A percentile compares a stretch with the other conserved stretches of the same genome.
Evolutionary conservation across 2,888 invertebrate genomes (phyloP).

Genomic region (Ophion ellenae): DNA sequence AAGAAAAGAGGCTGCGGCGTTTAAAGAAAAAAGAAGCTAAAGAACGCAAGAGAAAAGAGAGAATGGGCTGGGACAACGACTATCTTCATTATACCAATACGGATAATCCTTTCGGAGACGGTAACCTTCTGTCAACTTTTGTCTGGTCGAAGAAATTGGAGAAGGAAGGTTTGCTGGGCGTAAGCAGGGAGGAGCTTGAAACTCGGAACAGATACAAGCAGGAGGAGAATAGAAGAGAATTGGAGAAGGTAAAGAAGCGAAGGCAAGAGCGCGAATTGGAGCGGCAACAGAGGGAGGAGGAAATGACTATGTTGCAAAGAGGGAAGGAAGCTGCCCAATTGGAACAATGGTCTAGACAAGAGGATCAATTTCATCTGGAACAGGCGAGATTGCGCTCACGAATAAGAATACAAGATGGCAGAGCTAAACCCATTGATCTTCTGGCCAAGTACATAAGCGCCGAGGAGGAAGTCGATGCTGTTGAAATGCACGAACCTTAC

Average conservation of each 20-base stretch:
- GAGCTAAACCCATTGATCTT: slow-evolving; percentile 99
- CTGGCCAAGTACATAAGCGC: slow-evolving; percentile 97
- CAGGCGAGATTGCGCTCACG: slow-evolving; percentile 97
- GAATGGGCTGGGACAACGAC: slow-evolving; percentile 99
- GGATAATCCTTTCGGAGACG: slow-evolving; percentile 99
- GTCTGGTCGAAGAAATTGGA: slow-evolving; percentile 98
- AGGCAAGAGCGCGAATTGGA: slow-evolving; percentile 95
- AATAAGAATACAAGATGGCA: slow-evolving; percentile 97
- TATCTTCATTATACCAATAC: slow-evolving; percentile 98
- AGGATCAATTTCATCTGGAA: slow-evolving; percentile 98
- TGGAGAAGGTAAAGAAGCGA: slow-evolving; percentile 97
- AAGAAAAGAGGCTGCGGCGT: slow-evolving; percentile 94
- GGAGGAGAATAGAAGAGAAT: slow-evolving; percentile 94
- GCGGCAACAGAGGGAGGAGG: slow-evolving; percentile 92
- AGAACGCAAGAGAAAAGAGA: slow-evolving; percentile 93
- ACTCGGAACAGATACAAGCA: slow-evolving; percentile 93
- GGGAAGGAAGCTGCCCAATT: slow-evolving; percentile 96
- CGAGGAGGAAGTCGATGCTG: slow-evolving; percentile 94
- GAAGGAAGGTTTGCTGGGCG: slow-evolving; percentile 94
- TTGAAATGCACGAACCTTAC: slow-evolving; percentile 99
- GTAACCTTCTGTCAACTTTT: slow-evolving; percentile 96
- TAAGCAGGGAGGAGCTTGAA: slow-evolving; percentile 92
- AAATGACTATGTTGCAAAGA: slow-evolving; percentile 93
- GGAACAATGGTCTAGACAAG: slow-evolving; percentile 97
- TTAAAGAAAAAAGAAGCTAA: slow-evolving; percentile 96